Base-by-base conservation (phyloP, 2,113 vertebrate species). In the Junco hyemalis region DNA sequence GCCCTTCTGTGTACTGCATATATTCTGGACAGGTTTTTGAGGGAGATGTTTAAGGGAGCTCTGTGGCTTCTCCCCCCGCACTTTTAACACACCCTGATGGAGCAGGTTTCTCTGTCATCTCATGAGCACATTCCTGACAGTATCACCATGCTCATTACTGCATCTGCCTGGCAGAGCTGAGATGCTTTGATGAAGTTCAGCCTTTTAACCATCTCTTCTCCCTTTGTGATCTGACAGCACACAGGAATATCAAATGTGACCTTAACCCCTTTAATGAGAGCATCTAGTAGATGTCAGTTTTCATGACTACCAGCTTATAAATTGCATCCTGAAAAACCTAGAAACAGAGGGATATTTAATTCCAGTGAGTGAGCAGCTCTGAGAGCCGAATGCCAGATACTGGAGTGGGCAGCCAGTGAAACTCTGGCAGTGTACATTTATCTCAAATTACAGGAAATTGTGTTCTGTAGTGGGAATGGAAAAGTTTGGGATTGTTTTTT, bases 251-350 rank as follows among this genome's bases (percentile, higher is more conserved):
- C 71, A 63, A 86, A 85, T 73, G 79, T 73, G 81, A 57, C 70
- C 71, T 78, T 88, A 7, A 9, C 61, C 59, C 60, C 20, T 3
- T 76, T 96, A 95, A 94, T 77, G 57, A 92, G 42, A 90, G 21
- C 50, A 79, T 83, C 60, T 73, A 91, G 64, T 87, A 86, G 79
- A 92, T 57, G 83, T 93, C 96, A 74, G 81, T 64, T 94, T 79
- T 73, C 4, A 25, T 92, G 83, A 91, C 51, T 86, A 59, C 57
- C 57, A 65, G 61, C 50, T 95, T 82, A 24, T 53, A 69, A 63
- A 9, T 77, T 64, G 84, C 57, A 57, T 68, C 71, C 60, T 74
- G 68, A 81, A 93, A 95, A 93, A 70, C 45, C 35, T 51, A 69
- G 86, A 86, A 85, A 80, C 47, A 44, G 16, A 29, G 80, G 61